Evolutionary conservation across 2,113 vertebrate genomes (phyloP).

Genomic region (Accipiter cooperii): DNA sequence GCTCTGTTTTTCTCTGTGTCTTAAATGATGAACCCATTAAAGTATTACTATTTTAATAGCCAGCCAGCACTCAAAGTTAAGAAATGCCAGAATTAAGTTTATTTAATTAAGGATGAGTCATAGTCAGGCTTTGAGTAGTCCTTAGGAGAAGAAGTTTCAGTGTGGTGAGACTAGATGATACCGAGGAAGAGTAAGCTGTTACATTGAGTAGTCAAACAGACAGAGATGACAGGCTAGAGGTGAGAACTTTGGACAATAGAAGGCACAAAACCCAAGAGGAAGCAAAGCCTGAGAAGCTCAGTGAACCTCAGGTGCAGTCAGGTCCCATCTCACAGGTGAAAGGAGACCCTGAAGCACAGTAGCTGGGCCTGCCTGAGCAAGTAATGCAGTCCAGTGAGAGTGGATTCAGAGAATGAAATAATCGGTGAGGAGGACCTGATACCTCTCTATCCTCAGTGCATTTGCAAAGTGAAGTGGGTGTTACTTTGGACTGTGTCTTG

Average conservation of each 20-base stretch:
- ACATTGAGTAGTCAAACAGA: fast-evolving
- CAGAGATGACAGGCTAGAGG: neutral
- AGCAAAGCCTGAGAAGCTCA: neutral
- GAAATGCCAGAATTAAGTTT: neutral
- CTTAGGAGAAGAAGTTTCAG: neutral
- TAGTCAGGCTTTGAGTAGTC: neutral
- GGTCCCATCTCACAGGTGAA: neutral
- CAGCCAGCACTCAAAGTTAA: neutral
- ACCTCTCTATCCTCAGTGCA: fast-evolving
- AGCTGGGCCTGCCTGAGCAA: neutral
- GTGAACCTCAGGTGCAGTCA: neutral
- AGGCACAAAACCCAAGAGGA: neutral
- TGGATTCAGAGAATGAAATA: neutral
- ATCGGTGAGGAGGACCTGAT: neutral
- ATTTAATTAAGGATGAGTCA: neutral
- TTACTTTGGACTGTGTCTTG: neutral
- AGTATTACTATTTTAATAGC: neutral
- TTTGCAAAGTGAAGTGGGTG: neutral
- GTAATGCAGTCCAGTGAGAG: neutral
- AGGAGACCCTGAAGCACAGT: neutral
- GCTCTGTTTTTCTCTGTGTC: neutral
- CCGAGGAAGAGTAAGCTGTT: neutral
- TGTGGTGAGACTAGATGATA: neutral
- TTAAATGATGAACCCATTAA: neutral
- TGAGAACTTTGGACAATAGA: neutral